A percentile compares a stretch with the other conserved stretches of the same genome.
These are phyloP conservation scores for Huso huso DNA, from an alignment of 2,797 vertebrate genomes.

Conservation along the genomic window DNA sequence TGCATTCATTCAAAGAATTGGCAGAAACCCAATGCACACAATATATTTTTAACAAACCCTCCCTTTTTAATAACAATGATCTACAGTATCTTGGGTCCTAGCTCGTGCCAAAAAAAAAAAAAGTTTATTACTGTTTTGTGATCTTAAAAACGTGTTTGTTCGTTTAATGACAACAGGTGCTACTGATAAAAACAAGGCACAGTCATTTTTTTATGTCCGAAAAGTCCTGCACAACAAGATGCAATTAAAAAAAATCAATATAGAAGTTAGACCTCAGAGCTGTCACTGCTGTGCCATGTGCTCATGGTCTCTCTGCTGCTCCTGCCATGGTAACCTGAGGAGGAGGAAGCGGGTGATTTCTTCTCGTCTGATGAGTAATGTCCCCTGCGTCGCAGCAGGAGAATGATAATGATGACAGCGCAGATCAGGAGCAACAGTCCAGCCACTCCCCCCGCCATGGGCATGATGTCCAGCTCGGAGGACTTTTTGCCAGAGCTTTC, in stretches of 20 bases:
- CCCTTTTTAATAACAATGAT: no score
- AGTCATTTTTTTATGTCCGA: no score
- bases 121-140: no score
- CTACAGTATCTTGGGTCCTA: no score
- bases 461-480: constrained; percentile 29
- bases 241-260: neutral
- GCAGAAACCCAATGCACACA: no score
- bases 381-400: constrained; percentile 53
- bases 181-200: no score
- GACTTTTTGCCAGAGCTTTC: constrained; percentile 48
- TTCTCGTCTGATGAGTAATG: constrained; percentile 38
- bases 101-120: no score
- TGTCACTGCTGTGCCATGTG: constrained; percentile 45
- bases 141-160: no score
- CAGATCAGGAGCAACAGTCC: constrained; percentile 58
- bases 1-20: no score
- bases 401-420: constrained; percentile 33
- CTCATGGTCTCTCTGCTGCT: constrained; percentile 39
- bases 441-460: constrained; percentile 47
- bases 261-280: constrained; percentile 57
- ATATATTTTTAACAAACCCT: no score
- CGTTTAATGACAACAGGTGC: no score
- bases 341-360: constrained; percentile 50
- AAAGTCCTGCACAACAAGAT: no score
- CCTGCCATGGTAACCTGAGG: constrained; percentile 47